A percentile compares a stretch with the other conserved stretches of the same genome.
Conservation (phyloP, 2,888 invertebrate genomes). For the Caenorhabditis uteleia region DNA sequence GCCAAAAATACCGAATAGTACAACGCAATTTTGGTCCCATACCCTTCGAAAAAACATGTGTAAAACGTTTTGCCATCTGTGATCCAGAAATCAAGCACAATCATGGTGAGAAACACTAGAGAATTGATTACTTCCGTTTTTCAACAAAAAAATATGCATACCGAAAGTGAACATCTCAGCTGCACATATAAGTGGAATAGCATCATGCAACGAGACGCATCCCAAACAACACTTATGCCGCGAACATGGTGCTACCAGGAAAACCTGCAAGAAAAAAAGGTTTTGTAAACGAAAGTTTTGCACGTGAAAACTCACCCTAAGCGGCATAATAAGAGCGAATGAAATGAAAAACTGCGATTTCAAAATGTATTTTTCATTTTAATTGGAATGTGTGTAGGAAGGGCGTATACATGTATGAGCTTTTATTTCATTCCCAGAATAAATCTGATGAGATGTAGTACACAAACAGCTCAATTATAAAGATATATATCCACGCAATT, state of each 20-base stretch:
- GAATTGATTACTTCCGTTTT: neutral
- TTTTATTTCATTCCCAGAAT: too few species aligned
- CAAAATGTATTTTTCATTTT: too few species aligned
- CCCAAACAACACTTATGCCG: slow-evolving; percentile 51
- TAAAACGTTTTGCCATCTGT: slow-evolving; percentile 48
- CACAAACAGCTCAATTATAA: too few species aligned
- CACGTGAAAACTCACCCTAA: neutral
- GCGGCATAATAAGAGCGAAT: neutral
- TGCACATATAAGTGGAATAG: slow-evolving; percentile 48
- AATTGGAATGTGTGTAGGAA: too few species aligned
- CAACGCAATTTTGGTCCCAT: slow-evolving; percentile 26
- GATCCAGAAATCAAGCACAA: slow-evolving; percentile 44
- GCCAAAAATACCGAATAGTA: slow-evolving; percentile 16
- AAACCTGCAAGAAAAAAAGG: slow-evolving; percentile 37
- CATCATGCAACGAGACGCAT: slow-evolving; percentile 45
- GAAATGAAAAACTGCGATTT: neutral
- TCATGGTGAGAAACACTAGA: slow-evolving; percentile 35
- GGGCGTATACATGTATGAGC: too few species aligned
- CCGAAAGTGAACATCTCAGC: slow-evolving; percentile 35
- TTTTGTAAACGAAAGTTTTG: too few species aligned
- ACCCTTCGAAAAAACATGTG: slow-evolving; percentile 42
- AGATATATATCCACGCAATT: too few species aligned
- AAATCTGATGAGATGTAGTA: too few species aligned
- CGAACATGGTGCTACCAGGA: slow-evolving; percentile 46
- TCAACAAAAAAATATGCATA: neutral